Evolutionary conservation across 1,140 invertebrate genomes (phyloP).

Genomic region (Nymphalis io): DNA sequence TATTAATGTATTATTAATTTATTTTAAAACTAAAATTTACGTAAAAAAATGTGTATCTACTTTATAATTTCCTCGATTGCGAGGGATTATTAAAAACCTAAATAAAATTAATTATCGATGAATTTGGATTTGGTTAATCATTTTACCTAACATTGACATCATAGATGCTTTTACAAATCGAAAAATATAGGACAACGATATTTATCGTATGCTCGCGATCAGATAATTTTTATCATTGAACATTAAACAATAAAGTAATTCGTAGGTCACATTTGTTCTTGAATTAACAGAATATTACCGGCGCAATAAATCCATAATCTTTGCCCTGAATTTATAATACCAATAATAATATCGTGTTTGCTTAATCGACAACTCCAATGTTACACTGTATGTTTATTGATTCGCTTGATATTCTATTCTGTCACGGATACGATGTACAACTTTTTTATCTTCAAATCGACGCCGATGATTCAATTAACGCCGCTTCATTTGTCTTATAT

Average conservation of each 20-base stretch:
- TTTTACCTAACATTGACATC: neutral
- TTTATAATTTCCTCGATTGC: neutral
- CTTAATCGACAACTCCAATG: neutral
- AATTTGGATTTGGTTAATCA: neutral
- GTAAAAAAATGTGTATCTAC: neutral
- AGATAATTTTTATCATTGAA: slow-evolving; percentile 3
- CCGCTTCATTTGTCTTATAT: no score
- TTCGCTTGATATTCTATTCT: no score
- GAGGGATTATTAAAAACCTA: neutral
- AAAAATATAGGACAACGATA: neutral
- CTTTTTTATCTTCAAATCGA: no score
- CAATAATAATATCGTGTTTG: neutral
- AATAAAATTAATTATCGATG: neutral
- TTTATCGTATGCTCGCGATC: neutral
- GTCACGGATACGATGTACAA: no score
- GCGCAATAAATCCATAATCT: slow-evolving; percentile 4
- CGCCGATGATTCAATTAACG: no score
- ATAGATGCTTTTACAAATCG: neutral
- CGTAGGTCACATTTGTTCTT: neutral
- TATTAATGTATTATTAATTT: neutral
- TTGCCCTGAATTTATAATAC: neutral
- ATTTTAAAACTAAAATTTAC: neutral
- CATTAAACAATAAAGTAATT: slow-evolving; percentile 11
- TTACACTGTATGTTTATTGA: no score
- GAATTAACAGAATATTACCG: slow-evolving; percentile 6